Percentiles rank a stretch among this genome's conserved stretches.
These are phyloP conservation scores for Chlorodrepanis virens DNA, from an alignment of 2,113 vertebrate species.

Conservation along the genomic window DNA sequence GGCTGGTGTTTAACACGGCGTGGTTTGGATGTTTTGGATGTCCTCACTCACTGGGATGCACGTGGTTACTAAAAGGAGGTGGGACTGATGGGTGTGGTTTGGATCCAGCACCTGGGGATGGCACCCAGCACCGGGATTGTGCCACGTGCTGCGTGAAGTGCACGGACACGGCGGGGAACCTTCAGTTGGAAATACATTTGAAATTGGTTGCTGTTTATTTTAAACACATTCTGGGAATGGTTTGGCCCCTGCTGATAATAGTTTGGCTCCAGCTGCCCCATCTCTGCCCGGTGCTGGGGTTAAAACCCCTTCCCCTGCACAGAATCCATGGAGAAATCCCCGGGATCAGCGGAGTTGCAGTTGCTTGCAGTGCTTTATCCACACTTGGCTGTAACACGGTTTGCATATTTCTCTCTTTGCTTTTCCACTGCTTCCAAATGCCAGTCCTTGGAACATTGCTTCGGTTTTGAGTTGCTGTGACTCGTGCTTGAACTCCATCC, in stretches of 20 bases:
- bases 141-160: fast-evolving
- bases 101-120: background rate
- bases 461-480: background rate
- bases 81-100: background rate
- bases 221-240: background rate
- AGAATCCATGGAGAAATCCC: background rate
- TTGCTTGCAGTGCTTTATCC: slow-evolving; percentile 27
- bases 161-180: background rate
- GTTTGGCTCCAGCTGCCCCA: background rate
- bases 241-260: background rate
- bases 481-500: slow-evolving; percentile 15
- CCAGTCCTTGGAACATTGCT: background rate
- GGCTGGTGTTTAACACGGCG: background rate
- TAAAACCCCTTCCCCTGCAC: background rate
- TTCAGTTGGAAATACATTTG: fast-evolving
- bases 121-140: background rate
- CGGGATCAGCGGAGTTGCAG: background rate
- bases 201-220: background rate
- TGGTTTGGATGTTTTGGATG: background rate
- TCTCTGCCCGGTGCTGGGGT: background rate
- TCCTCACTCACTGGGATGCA: background rate
- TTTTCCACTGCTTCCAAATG: slow-evolving; percentile 11
- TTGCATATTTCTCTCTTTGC: slow-evolving; percentile 24
- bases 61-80: background rate
- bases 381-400: background rate